Conservation (phyloP, 2,888 invertebrate species). For the Myopa testacea region DNA sequence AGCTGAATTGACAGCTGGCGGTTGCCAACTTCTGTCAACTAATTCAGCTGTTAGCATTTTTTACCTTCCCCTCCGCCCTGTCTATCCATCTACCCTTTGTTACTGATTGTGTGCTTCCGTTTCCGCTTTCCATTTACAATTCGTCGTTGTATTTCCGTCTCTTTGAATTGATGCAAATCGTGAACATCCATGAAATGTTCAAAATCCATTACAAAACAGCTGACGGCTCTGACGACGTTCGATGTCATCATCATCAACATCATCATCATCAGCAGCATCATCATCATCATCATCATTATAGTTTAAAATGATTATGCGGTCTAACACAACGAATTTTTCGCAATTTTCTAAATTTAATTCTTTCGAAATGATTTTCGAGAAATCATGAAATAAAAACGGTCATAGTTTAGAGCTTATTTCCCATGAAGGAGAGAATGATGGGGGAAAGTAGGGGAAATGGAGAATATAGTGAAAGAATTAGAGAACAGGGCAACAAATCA, state of each 20-base stretch:
- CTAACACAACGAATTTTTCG: no score
- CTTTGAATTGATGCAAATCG: neutral
- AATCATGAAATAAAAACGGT: no score
- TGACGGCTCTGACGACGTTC: neutral
- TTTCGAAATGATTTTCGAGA: no score
- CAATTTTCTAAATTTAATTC: no score
- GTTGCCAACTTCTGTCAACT: neutral
- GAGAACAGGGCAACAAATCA: no score
- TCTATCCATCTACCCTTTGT: no score
- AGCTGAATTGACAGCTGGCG: neutral
- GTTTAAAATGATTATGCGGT: neutral
- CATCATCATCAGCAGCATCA: neutral
- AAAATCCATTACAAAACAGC: conserved; percentile 12
- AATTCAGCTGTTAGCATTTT: neutral
- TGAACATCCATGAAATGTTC: neutral
- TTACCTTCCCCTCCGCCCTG: neutral
- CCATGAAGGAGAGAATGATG: no score
- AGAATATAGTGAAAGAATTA: no score
- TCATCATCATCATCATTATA: neutral
- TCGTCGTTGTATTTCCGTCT: neutral
- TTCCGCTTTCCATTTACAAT: neutral
- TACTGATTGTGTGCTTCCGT: neutral
- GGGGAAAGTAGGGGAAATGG: no score
- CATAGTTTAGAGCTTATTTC: no score
- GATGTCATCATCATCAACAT: neutral